These are phyloP conservation scores for Myopa tessellatipennis DNA, from an alignment of 2,888 invertebrate species.

Conservation along the genomic window DNA sequence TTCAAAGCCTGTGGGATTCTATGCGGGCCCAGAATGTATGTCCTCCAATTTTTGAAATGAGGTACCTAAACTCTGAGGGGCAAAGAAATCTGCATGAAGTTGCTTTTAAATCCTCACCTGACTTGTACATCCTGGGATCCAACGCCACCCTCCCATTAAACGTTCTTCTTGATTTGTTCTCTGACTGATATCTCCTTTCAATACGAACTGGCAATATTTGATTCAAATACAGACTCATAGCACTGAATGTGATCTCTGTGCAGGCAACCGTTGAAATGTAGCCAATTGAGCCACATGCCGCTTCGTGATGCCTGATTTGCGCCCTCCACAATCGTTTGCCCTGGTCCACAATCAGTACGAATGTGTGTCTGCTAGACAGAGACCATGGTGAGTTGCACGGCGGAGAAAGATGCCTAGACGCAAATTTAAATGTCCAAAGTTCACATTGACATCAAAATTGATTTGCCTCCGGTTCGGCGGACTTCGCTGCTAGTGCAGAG, in stretches of 20 bases:
- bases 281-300: slow-evolving; percentile 10
- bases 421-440: slow-evolving; percentile 4
- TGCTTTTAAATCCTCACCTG: too few species aligned
- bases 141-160: too few species aligned
- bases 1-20: not conserved
- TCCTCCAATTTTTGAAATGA: too few species aligned
- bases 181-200: not conserved
- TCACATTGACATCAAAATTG: slow-evolving; percentile 29
- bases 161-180: too few species aligned
- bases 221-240: not conserved
- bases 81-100: too few species aligned
- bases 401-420: not conserved
- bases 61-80: too few species aligned
- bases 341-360: not conserved
- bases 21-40: too few species aligned
- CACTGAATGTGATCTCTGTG: too few species aligned
- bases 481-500: not conserved
- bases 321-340: not conserved
- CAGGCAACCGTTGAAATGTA: slow-evolving; percentile 10
- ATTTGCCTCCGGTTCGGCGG: slow-evolving; percentile 21
- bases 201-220: not conserved
- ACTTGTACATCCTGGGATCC: too few species aligned
- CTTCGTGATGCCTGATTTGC: slow-evolving; percentile 13
- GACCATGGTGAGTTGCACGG: not conserved
- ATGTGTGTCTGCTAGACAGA: not conserved